A percentile compares a stretch with the other conserved stretches of the same genome.
phyloP scores from a whole-genome alignment of 2,888 invertebrate species.

The Seira musarum region DNA sequence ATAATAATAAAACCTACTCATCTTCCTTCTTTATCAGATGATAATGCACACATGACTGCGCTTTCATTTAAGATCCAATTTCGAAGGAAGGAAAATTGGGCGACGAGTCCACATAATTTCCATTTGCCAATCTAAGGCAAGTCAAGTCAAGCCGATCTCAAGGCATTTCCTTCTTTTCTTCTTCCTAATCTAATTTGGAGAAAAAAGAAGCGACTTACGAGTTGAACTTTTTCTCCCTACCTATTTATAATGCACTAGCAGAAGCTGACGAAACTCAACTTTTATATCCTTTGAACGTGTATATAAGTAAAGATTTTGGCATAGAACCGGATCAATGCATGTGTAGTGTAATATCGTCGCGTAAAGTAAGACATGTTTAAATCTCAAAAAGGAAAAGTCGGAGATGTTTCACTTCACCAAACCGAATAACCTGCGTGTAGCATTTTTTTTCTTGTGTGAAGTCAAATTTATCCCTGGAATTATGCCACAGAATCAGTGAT shows the following conservation, averaged over 20 bases:
- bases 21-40: background rate
- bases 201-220: background rate
- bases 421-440: background rate
- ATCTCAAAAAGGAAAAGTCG: background rate
- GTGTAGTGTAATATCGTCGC: background rate
- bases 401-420: background rate
- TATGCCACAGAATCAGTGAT: too few relatives aligned
- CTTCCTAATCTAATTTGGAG: conserved; percentile 44
- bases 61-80: conserved; percentile 32
- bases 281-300: too few relatives aligned
- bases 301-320: too few relatives aligned
- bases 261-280: background rate
- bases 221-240: background rate
- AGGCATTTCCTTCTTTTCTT: conserved; percentile 15
- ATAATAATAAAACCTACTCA: background rate
- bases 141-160: background rate
- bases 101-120: conserved; percentile 21
- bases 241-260: background rate
- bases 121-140: background rate
- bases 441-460: background rate
- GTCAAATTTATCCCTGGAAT: background rate
- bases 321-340: too few relatives aligned
- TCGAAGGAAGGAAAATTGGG: conserved; percentile 17
- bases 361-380: background rate
- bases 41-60: conserved; percentile 30